Evolutionary conservation across 2,888 invertebrate genomes (phyloP).

Genomic region (Artemia sinica): DNA sequence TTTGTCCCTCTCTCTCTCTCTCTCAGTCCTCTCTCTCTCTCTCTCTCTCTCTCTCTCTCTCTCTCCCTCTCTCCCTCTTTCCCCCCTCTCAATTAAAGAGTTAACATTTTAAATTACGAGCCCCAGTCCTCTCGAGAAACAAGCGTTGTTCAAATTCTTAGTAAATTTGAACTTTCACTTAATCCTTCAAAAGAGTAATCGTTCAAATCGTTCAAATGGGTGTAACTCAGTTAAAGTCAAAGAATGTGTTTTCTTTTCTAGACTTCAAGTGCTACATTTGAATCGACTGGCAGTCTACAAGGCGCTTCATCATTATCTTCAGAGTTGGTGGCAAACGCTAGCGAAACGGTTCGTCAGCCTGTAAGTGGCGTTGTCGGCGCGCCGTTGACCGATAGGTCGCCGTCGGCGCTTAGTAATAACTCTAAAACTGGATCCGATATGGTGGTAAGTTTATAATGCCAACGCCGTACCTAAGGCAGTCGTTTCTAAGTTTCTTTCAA

Average conservation of each 20-base stretch:
- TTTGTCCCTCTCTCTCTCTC: too few relatives aligned
- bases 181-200: too few relatives aligned
- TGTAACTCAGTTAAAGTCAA: too few relatives aligned
- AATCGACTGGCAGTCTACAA: neutral
- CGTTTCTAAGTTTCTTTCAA: conserved; percentile 17
- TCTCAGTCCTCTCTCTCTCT: too few relatives aligned
- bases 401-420: conserved; percentile 48
- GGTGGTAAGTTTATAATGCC: conserved; percentile 38
- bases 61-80: too few relatives aligned
- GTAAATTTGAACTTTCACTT: too few relatives aligned
- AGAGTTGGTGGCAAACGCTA: neutral
- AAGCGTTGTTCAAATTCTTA: too few relatives aligned
- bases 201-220: too few relatives aligned
- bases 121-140: too few relatives aligned
- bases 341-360: conserved; percentile 1
- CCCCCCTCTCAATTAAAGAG: too few relatives aligned
- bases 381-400: conserved; percentile 31
- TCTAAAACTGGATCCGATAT: conserved; percentile 49
- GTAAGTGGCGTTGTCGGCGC: conserved; percentile 2
- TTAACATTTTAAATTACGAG: too few relatives aligned
- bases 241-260: neutral
- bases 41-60: too few relatives aligned
- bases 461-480: conserved; percentile 7
- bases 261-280: neutral
- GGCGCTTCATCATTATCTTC: conserved; percentile 28